Percentiles rank a stretch among this genome's conserved stretches.
These are phyloP conservation scores for Ceraclea dissimilis DNA, from an alignment of 2,888 invertebrate genomes.

Conservation along the genomic window DNA sequence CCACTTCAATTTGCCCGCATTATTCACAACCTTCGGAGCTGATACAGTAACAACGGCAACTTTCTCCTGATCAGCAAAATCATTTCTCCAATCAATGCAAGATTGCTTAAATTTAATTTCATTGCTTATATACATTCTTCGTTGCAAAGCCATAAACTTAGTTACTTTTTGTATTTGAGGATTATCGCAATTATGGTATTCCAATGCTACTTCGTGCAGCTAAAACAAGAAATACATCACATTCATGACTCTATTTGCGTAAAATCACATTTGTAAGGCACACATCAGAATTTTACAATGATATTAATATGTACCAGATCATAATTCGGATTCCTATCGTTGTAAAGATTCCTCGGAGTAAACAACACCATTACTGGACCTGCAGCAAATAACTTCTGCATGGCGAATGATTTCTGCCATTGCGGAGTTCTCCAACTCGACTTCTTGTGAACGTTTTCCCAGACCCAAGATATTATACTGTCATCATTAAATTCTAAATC, in stretches of 20 bases:
- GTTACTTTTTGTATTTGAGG: conserved; percentile 12
- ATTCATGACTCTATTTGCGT: too few relatives aligned
- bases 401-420: conserved; percentile 60
- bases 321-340: conserved; percentile 57
- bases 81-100: conserved; percentile 7
- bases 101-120: conserved; percentile 12
- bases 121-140: conserved; percentile 17
- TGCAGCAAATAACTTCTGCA: conserved; percentile 59
- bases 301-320: conserved; percentile 50
- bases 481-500: conserved; percentile 42
- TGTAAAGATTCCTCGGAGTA: conserved; percentile 68
- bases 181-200: conserved; percentile 62
- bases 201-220: conserved; percentile 65
- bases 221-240: conserved; percentile 39
- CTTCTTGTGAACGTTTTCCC: conserved; percentile 52
- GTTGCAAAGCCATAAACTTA: conserved; percentile 12
- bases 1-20: conserved; percentile 17
- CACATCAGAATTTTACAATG: too few relatives aligned
- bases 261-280: too few relatives aligned
- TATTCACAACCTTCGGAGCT: conserved; percentile 2
- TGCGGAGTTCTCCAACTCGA: conserved; percentile 62
- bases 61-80: background rate
- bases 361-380: conserved; percentile 71
- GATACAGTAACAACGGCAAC: background rate
- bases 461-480: conserved; percentile 54